Conservation (phyloP, 1,140 invertebrate genomes). For the Drosophila fuyamai region DNA sequence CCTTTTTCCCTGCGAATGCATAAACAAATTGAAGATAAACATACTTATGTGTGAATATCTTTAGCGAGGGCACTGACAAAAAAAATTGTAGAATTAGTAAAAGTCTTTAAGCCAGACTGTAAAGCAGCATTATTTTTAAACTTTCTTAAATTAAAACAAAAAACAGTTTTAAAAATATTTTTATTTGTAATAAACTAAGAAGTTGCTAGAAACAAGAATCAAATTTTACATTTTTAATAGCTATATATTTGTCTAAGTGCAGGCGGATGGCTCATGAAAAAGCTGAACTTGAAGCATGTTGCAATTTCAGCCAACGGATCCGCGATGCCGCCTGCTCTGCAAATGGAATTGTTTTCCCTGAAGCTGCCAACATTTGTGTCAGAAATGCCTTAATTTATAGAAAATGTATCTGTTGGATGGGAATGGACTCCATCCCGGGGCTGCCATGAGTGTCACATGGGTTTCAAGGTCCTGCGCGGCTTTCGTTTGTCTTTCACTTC, state of each 20-base stretch:
- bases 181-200: too few relatives aligned
- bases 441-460: conserved; percentile 51
- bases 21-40: conserved; percentile 61
- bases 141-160: too few relatives aligned
- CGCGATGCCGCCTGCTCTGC: conserved; percentile 40
- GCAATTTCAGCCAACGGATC: conserved; percentile 49
- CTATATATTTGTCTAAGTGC: neutral
- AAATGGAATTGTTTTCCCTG: conserved; percentile 73
- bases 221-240: too few relatives aligned
- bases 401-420: conserved; percentile 63
- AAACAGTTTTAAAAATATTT: too few relatives aligned
- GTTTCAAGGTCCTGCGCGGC: conserved; percentile 52
- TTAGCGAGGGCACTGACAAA: neutral
- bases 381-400: conserved; percentile 73
- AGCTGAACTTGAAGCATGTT: conserved; percentile 36
- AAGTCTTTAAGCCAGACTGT: too few relatives aligned
- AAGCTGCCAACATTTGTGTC: conserved; percentile 52
- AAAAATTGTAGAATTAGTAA: neutral
- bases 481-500: conserved; percentile 64
- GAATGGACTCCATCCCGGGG: conserved; percentile 32
- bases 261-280: neutral
- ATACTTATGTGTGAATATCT: conserved; percentile 34
- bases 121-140: too few relatives aligned
- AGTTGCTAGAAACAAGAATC: too few relatives aligned
- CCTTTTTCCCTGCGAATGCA: conserved; percentile 40